Conservation (phyloP, 2,797 vertebrate genomes). For the Mycteria americana region DNA sequence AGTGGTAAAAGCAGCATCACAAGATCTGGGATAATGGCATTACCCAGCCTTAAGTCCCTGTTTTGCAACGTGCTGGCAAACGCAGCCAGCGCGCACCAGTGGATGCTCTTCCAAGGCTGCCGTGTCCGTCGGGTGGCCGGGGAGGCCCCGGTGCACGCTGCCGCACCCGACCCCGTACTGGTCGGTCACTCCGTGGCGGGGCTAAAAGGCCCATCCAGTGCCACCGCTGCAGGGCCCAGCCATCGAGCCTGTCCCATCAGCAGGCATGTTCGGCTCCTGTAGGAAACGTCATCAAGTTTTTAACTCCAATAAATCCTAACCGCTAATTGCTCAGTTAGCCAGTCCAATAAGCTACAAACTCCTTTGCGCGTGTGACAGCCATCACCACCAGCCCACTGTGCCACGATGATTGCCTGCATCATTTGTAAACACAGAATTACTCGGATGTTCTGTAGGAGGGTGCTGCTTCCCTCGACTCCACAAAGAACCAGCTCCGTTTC, state of each 20-base stretch:
- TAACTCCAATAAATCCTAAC: background rate
- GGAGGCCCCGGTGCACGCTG: accelerated
- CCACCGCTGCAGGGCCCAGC: background rate
- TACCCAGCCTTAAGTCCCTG: background rate
- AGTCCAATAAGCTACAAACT: background rate
- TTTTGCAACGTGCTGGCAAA: background rate
- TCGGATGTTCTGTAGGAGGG: background rate
- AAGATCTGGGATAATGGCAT: background rate
- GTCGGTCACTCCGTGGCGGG: background rate
- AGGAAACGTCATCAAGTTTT: background rate
- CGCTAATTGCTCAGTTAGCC: background rate
- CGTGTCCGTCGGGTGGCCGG: no score
- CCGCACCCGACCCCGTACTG: accelerated
- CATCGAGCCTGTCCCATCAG: background rate
- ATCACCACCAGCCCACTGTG: background rate
- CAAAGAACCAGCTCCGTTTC: background rate
- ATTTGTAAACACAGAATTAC: background rate
- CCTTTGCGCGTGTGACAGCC: background rate
- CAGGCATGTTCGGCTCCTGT: background rate
- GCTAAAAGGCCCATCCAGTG: background rate
- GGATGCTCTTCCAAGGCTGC: background rate
- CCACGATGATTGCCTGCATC: no score
- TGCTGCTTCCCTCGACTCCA: background rate
- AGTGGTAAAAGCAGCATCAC: background rate
- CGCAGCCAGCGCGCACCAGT: background rate